phyloP scores from a whole-genome alignment of 1,140 invertebrate species.

The Trigoniulus corallinus region DNA sequence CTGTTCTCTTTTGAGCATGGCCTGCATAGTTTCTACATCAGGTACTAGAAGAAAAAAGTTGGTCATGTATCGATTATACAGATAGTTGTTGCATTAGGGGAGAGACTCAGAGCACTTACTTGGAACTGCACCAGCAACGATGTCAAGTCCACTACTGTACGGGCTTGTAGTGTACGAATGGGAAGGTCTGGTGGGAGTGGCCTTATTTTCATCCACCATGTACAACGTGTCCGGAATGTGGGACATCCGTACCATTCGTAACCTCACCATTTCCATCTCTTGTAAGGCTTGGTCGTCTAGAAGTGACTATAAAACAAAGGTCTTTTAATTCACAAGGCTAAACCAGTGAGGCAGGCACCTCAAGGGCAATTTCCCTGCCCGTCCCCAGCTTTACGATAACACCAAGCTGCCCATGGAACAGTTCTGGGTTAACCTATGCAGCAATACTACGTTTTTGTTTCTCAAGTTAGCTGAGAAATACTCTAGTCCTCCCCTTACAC shows the following conservation, averaged over 20 bases:
- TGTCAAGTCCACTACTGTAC: conserved; percentile 27
- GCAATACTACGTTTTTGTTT: too few relatives aligned
- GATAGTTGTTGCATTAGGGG: too few relatives aligned
- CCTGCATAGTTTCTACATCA: conserved; percentile 50
- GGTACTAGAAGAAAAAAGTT: conserved; percentile 36
- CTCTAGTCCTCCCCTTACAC: too few relatives aligned
- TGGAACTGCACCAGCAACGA: conserved; percentile 41
- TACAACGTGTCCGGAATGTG: conserved; percentile 81
- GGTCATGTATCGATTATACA: not conserved
- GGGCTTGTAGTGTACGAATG: conserved; percentile 13
- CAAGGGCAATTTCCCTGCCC: too few relatives aligned
- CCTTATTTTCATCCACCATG: conserved; percentile 53
- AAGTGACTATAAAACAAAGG: conserved; percentile 34
- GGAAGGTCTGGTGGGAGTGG: conserved; percentile 30
- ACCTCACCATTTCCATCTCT: conserved; percentile 54
- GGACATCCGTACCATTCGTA: conserved; percentile 33
- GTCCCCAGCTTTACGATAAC: too few relatives aligned
- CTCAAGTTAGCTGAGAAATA: too few relatives aligned
- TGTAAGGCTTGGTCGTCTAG: conserved; percentile 67
- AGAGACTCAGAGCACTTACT: conserved; percentile 14
- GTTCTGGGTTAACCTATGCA: too few relatives aligned
- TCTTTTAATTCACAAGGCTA: too few relatives aligned
- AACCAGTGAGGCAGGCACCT: too few relatives aligned
- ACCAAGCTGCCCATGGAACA: too few relatives aligned
- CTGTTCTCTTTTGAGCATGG: conserved; percentile 69